Conservation (phyloP, 2,113 vertebrate genomes). For the Brienomyrus brachyistius region DNA sequence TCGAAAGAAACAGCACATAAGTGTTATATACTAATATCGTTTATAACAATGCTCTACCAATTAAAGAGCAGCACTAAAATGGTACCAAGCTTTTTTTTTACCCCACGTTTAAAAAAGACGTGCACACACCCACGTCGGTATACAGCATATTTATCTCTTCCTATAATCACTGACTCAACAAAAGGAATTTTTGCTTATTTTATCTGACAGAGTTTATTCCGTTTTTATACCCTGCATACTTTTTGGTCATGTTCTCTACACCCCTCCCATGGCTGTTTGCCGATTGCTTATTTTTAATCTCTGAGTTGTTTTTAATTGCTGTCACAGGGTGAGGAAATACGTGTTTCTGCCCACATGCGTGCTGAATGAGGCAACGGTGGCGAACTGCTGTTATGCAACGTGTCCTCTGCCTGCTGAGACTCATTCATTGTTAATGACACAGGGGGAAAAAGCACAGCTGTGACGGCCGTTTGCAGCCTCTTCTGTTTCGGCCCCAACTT, state of each 20-base stretch:
- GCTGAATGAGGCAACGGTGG: not conserved
- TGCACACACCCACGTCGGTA: not conserved
- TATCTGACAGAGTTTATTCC: not conserved
- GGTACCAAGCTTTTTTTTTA: not conserved
- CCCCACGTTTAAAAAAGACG: not conserved
- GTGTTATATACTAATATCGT: not conserved
- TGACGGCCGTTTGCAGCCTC: not conserved
- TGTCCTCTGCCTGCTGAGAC: not conserved
- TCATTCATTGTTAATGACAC: not conserved
- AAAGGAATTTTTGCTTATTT: not conserved
- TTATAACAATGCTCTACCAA: not conserved
- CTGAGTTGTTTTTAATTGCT: not conserved
- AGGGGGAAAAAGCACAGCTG: not conserved
- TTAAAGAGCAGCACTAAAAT: not conserved
- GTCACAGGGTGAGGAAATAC: not conserved
- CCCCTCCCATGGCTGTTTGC: not conserved
- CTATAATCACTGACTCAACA: not conserved
- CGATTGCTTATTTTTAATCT: not conserved
- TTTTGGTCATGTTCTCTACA: not conserved
- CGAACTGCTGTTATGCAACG: not conserved
- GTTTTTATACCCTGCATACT: not conserved
- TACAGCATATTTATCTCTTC: not conserved
- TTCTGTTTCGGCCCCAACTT: not conserved
- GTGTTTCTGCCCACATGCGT: not conserved
- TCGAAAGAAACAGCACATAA: not conserved